Evolutionary conservation across 2,888 invertebrate species (phyloP).

Genomic region (Diachrysia chrysitis): DNA sequence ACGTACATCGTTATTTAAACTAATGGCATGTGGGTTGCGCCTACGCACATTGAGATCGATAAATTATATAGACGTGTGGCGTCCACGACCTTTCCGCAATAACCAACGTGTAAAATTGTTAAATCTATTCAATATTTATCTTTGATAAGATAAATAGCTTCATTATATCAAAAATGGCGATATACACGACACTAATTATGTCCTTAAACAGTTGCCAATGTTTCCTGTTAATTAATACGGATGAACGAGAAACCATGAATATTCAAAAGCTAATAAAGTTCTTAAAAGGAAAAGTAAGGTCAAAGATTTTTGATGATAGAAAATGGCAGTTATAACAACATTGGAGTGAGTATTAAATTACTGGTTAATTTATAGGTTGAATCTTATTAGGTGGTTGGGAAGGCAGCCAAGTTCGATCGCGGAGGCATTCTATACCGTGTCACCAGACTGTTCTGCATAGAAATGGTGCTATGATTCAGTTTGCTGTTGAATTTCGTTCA

Average conservation of each 20-base stretch:
- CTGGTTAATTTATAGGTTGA: slow-evolving; percentile 38
- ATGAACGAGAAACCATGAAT: slow-evolving; percentile 35
- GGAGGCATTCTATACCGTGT: slow-evolving; percentile 61
- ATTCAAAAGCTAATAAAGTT: slow-evolving; percentile 18
- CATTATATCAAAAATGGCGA: slow-evolving; percentile 27
- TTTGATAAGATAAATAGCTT: slow-evolving; percentile 40
- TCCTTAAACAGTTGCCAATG: slow-evolving; percentile 20
- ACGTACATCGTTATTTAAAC: slow-evolving; percentile 59
- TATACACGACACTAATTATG: slow-evolving; percentile 34
- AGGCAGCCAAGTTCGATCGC: slow-evolving; percentile 64
- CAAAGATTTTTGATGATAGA: slow-evolving; percentile 28
- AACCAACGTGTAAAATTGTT: slow-evolving; percentile 44
- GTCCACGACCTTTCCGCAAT: slow-evolving; percentile 62
- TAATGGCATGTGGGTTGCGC: slow-evolving; percentile 75
- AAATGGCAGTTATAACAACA: slow-evolving; percentile 32
- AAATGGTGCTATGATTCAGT: slow-evolving; percentile 57
- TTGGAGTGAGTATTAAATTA: slow-evolving; percentile 50
- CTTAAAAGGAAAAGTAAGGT: slow-evolving; percentile 37
- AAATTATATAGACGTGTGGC: slow-evolving; percentile 72
- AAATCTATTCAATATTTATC: slow-evolving; percentile 47
- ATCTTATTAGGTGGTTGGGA: slow-evolving; percentile 59
- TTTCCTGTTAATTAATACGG: slow-evolving; percentile 22
- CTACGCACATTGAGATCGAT: slow-evolving; percentile 68
- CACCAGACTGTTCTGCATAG: slow-evolving; percentile 61
- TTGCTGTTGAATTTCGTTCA: slow-evolving; percentile 30